phyloP scores from a whole-genome alignment of 2,113 vertebrate genomes.

The Tragelaphus strepsiceros region DNA sequence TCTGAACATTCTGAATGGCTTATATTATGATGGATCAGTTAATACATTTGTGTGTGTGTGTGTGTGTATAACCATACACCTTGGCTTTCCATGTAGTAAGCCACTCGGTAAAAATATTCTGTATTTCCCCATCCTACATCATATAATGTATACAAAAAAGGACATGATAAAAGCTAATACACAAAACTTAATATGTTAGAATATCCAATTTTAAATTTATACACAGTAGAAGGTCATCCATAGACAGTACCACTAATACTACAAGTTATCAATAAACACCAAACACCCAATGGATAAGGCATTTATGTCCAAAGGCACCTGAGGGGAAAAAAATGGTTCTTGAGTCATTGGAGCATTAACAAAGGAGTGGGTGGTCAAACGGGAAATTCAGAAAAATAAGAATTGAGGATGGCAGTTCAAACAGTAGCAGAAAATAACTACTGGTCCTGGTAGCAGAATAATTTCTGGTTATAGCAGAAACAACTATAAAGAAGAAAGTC shows the following conservation, averaged over 20 bases:
- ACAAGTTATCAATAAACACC: background rate
- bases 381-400: background rate
- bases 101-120: background rate
- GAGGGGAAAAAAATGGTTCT: background rate
- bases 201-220: background rate
- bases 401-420: background rate
- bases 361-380: background rate
- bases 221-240: background rate
- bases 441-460: background rate
- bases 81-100: background rate
- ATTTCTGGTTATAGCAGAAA: background rate
- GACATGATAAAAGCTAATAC: background rate
- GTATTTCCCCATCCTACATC: background rate
- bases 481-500: background rate
- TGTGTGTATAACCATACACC: background rate
- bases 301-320: background rate
- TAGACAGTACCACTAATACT: background rate
- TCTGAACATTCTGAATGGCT: background rate
- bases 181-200: background rate
- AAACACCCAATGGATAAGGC: background rate
- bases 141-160: background rate
- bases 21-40: background rate
- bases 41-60: background rate
- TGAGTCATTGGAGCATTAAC: background rate
- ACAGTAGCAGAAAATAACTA: background rate